Evolutionary conservation across 2,888 invertebrate genomes (phyloP), one percentile per base, ranked within the genome.

Genomic region (Pelosia muscerda): DNA sequence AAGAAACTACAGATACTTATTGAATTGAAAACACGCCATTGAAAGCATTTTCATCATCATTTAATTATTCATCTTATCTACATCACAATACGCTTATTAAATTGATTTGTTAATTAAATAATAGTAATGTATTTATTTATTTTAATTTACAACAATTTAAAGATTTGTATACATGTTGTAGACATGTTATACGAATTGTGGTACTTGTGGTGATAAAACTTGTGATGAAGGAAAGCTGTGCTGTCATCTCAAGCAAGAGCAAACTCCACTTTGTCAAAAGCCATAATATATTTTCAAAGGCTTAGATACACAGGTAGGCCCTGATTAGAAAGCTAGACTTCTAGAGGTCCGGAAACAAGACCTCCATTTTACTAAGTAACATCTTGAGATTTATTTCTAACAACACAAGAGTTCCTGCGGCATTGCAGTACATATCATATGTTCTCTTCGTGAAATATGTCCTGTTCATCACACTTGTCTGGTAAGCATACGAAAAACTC

Each of bases 401-500:
- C 59, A 42, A 68, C 72, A 63, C 66, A 67, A 25, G 69, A 54
- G 42, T 63, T 61, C 57, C 68, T 72, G 42, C 73, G 81, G 81
- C 80, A 81, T 75, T 71, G 80, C 66, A 73, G 72, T 79, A 88
- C 88, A 74, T 84, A 92, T 93, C 91, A 94, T 86, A 94, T 93
- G 78, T 85, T 95, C 84, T 97, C 97, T 86, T 97, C 97, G 63
- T 96, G 95, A 68, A 96, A 95, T 68, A 96, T 93, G 75, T 97
- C 96, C 78, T 97, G 97, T 69, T 97, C 97, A 81, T 97, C 97
- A 79, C 96, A 96, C 82, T 97, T 96, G 86, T 97, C 97, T 0
- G 98, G 97, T 25, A 97, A 95, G 81, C 98, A 98, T 65, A 98
- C 97, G 89, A 99, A 98, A 90, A 98, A 98, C 92, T 98, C 98